Base-by-base conservation (phyloP, 1,140 invertebrate genomes). In the Ceratina australensis region DNA sequence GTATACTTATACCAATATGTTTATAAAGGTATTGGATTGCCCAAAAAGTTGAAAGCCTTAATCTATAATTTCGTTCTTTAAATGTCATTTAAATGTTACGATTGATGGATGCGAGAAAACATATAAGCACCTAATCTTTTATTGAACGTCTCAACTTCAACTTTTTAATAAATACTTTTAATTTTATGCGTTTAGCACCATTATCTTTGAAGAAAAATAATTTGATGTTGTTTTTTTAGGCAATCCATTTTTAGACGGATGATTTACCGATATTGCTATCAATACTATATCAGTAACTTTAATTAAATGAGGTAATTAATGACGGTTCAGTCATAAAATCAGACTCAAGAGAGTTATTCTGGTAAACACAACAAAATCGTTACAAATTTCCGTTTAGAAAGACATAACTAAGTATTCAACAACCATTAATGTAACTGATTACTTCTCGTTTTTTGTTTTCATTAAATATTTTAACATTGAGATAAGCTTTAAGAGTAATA, bases 221-320 rank as follows among this genome's bases (percentile, higher is more conserved):
- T 89, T 87, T 88, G 73, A 86, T 86, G 77, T 72, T 10, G 52
- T n/a, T 54, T 84, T 78, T 89, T 83, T 86, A 87, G 90, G 88
- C 89, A 90, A 91, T 90, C 89, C 89, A 89, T 72, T 79, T 81
- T 82, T 80, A 91, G 90, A 90, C 88, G 89, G 90, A 91, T 84
- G 72, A 88, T 90, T 91, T 87, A 83, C 78, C 73, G 86, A 87
- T 89, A 89, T 81, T 82, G 56, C 68, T 83, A 74, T 69, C 65
- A 84, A 86, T 87, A 90, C 79, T 82, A 82, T 87, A 88, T 81
- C 85, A 90, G 87, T 90, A 90, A 87, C 89, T 90, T 91, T 87
- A 89, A 83, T 86, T 87, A 87, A 89, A 89, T 89, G 89, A 90
- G 89, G 89, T 90, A 90, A 90, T 89, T 82, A 82, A 88, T 82